Base-by-base conservation (phyloP, 1,140 invertebrate genomes). In the Leptonema lineaticorne region DNA sequence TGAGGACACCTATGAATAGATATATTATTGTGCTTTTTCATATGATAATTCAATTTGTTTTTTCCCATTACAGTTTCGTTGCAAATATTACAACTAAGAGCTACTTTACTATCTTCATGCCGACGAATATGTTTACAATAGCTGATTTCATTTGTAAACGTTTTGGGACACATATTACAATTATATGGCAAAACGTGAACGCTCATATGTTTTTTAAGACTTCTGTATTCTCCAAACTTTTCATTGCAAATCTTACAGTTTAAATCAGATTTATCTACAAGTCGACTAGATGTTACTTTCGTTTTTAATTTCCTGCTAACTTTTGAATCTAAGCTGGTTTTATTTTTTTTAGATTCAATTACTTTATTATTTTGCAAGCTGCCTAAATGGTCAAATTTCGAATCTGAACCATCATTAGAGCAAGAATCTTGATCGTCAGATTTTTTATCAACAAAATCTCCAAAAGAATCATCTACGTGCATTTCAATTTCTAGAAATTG, bases 111-210 rank as follows among this genome's bases (percentile, higher is more conserved):
- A 20, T 48, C 16, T 24, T 4, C 14, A 76, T 87, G 30, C 89
- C 79, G 77, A 93, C 91, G 37, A 90, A 77, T 62, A 74, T 75
- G 0, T 80, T 70, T 53, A 75, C 78, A 1, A 76, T 78, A 68
- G 41, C 72, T 76, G 8, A 63, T 64, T 45, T 68, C 30, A 37
- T 78, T 73, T 1, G 76, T 76, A 69, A 85, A 86, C 22, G 77
- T 75, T 50, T 78, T 76, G 0, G 76, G 77, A 68, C 83, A 85
- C 3, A 79, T 73, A 14, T 70, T 56, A 64, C 77, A 82, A 37
- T 75, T 70, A 63, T 75, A 86, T 0, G 86, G 85, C 57, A 57
- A 68, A 5, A 53, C n/a, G 11, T 53, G 48, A 53, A 53, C 11
- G 5, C n/a, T 18, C 28, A 57, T 29, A 18, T 57, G 53, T 6